phyloP scores from a whole-genome alignment of 2,797 vertebrate species.

The Botia kubotai region DNA sequence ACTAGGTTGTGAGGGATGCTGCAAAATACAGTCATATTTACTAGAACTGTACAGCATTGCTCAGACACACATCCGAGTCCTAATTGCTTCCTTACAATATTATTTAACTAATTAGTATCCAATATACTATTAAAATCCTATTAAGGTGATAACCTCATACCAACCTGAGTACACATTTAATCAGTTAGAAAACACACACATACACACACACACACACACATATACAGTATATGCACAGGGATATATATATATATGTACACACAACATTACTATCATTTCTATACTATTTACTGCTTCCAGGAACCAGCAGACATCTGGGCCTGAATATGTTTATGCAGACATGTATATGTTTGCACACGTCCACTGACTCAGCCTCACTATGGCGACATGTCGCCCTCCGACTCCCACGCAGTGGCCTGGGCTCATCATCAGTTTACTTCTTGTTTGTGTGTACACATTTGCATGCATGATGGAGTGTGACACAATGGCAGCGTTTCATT shows the following conservation, averaged over 20 bases:
- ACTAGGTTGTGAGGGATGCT: too few relatives aligned
- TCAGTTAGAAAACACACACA: too few relatives aligned
- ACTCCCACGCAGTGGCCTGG: constrained; percentile 8
- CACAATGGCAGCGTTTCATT: constrained; percentile 17
- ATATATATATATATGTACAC: not conserved
- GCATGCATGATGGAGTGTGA: not conserved
- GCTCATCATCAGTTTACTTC: constrained; percentile 21
- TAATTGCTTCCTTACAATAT: too few relatives aligned
- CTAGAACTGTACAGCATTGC: too few relatives aligned
- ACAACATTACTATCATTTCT: too few relatives aligned
- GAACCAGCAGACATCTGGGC: constrained; percentile 26
- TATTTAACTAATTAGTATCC: too few relatives aligned
- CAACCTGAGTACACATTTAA: not conserved
- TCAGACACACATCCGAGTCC: too few relatives aligned
- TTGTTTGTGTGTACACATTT: not conserved
- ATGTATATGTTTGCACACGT: constrained; percentile 5
- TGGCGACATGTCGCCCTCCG: not conserved
- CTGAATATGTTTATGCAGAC: constrained; percentile 33
- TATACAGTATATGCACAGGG: not conserved
- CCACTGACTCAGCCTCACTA: not conserved
- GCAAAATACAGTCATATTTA: too few relatives aligned
- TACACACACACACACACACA: too few relatives aligned
- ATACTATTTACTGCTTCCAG: constrained; percentile 10
- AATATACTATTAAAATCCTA: constrained; percentile 76
- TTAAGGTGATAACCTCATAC: constrained; percentile 62